phyloP scores from a whole-genome alignment of 2,113 vertebrate genomes.

The Esox niger region DNA sequence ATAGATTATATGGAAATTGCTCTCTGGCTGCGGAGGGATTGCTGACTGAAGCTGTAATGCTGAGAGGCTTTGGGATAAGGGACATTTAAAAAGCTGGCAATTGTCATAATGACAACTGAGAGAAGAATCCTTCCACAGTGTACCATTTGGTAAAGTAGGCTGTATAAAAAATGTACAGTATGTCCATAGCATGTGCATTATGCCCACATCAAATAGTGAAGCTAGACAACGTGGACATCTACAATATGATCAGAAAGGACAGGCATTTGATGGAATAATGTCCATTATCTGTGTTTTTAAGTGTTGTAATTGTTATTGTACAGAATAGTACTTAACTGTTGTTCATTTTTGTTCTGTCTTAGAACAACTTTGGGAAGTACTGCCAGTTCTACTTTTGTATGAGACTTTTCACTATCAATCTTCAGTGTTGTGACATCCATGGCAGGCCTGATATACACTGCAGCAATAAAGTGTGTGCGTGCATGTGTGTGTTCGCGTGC shows the following conservation, averaged over 20 bases:
- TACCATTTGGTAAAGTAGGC: conserved; percentile 25
- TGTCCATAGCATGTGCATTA: neutral
- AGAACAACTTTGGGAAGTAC: neutral
- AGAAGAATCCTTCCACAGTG: conserved; percentile 37
- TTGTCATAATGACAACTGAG: conserved; percentile 63
- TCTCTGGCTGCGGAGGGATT: conserved; percentile 40
- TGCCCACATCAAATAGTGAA: neutral
- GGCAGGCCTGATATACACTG: neutral
- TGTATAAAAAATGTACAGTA: conserved; percentile 28
- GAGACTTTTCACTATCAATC: neutral
- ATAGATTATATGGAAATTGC: conserved; percentile 66
- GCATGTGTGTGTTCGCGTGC: no score
- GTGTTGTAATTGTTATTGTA: neutral
- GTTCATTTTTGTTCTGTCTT: no score
- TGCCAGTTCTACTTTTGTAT: neutral
- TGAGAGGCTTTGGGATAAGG: conserved; percentile 55
- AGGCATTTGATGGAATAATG: neutral
- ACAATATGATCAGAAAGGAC: neutral
- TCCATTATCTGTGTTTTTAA: neutral
- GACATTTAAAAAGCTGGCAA: conserved; percentile 59
- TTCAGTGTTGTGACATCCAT: conserved; percentile 5
- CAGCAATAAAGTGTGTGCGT: neutral
- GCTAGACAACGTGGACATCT: neutral
- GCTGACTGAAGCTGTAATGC: conserved; percentile 61
- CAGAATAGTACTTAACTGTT: neutral